Base-by-base conservation (phyloP, 1,140 invertebrate genomes). In the Drosophila sturtevanti region DNA sequence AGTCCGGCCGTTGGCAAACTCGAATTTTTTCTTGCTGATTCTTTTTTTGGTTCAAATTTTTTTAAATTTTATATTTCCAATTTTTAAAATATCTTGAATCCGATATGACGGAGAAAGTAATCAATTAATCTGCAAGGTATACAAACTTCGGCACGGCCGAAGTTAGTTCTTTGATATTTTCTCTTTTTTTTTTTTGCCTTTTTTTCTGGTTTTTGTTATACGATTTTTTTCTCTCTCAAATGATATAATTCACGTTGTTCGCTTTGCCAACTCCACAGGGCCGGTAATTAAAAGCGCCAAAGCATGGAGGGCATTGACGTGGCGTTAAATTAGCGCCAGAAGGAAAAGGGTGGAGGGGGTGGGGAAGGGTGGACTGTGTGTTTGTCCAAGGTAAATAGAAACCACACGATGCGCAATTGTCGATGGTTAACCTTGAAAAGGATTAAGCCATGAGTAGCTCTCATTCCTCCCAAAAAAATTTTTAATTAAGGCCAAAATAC, bases 231-330 rank as follows among this genome's bases (percentile, higher is more conserved):
- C 41, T 48, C 41, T 60, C 54, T 35, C 27, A 52, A 56, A 65
- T 52, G 56, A 14, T 63, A 63, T 41, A 56, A 56, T 65, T 56
- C 35, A 56, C 51, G 35, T 44, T 56, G 60, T 56, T 27, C 44
- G 44, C 44, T 16, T 31, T 63, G 61, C 27, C 44, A 31, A 35
- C 44, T 56, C 54, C 54, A 56, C 10, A 18, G 34, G 16, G 16
- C 35, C 37, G 52, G 63, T 56, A 65, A 65, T 65, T 65, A 65
- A 65, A 65, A 65, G 63, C 63, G 11, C 31, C 31, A 56, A 63
- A 63, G 37, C 60, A 31, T 56, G 63, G 27, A 22, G 63, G 48
- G 44, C 63, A 56, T 55, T 27, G 63, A 65, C n/a, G 52, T 55
- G 51, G 48, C 34, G 34, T 55, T 24, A 38, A 41, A 38, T 63